Base-by-base conservation (phyloP, 2,888 invertebrate genomes). In the Hydraecia micacea region DNA sequence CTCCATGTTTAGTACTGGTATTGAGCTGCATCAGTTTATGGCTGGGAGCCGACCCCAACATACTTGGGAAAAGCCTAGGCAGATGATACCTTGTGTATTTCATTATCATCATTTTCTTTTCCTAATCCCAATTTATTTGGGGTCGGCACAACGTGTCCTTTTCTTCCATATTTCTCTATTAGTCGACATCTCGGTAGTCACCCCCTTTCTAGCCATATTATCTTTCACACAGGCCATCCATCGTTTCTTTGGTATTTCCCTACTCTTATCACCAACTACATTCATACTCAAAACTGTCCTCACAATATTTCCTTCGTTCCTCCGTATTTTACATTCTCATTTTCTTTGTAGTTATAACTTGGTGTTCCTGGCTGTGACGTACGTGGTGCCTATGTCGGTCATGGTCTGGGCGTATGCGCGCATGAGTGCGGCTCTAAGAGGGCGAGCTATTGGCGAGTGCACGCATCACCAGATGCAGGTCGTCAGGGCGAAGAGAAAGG, bases 371-470 rank as follows among this genome's bases (percentile, higher is more conserved):
- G 95, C 98, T 11, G 97, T 99, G 84, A 99, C 98, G 5, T 99
- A 99, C 93, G 97, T 98, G 71, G 96, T 98, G 78, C 99, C 99
- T 0, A 98, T 99, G 97, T 96, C 98, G 1, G 97, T 98, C 36
- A 98, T 99, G 98, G 97, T 98, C 21, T 97, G 98, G 90, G 98
- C 98, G 78, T 99, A 99, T 91, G 97, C 98, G 0, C 95, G 97
- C 18, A 99, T 99, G 98, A 98, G 98, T n/a, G 97, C 97, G 25
- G 98, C 98, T 42, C 96, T 99, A 2, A 98, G 98, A 97, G 98
- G 98, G 0, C 97, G 98, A 66, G 98, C 98, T 4, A 99, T 99
- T 73, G 99, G 99, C 1, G 99, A 99, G 93, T 97, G 98, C 87
- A 98, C 98, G 0, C 98, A 98, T 87, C 97, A 98, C 80, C 99